Conservation (phyloP, 92 coral and sea anemone species). For the Plumapathes pennacea region DNA sequence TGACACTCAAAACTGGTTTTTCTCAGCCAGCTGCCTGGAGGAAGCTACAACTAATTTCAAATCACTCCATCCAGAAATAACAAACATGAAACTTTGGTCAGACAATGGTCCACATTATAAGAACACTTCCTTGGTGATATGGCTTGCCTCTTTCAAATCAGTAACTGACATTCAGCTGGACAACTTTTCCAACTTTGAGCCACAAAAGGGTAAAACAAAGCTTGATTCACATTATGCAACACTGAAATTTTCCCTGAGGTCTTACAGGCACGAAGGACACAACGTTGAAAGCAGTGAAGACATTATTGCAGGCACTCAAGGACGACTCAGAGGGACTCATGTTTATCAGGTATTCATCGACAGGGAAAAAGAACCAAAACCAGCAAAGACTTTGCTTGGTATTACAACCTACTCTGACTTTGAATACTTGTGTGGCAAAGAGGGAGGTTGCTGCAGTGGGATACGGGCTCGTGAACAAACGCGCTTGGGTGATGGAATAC, state of each 20-base stretch:
- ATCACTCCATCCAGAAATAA: conserved; percentile 17
- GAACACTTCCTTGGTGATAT: conserved; percentile 35
- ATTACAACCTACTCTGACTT: conserved; percentile 34
- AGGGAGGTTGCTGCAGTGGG: background rate
- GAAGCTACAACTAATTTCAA: conserved; percentile 17
- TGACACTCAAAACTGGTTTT: conserved; percentile 60
- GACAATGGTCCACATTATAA: conserved; percentile 69
- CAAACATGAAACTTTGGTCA: conserved; percentile 29
- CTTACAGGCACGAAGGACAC: conserved; percentile 23
- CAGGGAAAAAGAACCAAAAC: conserved; percentile 33
- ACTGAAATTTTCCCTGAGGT: conserved; percentile 38
- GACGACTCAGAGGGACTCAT: conserved; percentile 53
- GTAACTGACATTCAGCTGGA: conserved; percentile 16
- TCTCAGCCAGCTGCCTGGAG: conserved; percentile 44
- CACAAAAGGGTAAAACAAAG: conserved; percentile 65
- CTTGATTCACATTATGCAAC: conserved; percentile 53
- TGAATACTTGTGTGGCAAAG: conserved; percentile 8
- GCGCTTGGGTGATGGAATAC: conserved; percentile 5
- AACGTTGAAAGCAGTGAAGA: conserved; percentile 30
- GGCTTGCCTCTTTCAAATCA: conserved; percentile 9
- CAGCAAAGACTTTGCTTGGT: conserved; percentile 50
- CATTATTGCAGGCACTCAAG: conserved; percentile 34
- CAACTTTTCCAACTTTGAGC: conserved; percentile 35
- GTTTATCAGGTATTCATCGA: conserved; percentile 36
- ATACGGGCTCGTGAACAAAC: conserved; percentile 31